These are phyloP conservation scores for Hyles euphorbiae DNA, from an alignment of 1,140 invertebrate genomes.

Conservation along the genomic window DNA sequence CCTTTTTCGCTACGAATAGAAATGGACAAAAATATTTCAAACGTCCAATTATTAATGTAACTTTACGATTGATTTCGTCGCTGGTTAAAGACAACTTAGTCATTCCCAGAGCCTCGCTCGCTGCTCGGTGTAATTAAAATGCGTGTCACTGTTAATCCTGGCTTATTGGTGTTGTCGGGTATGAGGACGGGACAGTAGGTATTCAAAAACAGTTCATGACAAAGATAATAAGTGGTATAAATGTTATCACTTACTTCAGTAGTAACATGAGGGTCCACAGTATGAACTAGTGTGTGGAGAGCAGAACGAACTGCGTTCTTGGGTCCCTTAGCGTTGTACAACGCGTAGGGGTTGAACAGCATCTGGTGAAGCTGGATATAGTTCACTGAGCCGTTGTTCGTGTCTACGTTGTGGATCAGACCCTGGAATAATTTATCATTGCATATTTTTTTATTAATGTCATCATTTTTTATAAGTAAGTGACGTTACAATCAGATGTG, in stretches of 20 bases:
- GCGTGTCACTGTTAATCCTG: too few species aligned
- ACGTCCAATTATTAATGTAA: too few species aligned
- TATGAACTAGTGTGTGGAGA: slow-evolving; percentile 80
- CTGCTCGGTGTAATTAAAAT: too few species aligned
- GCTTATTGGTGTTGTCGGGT: too few species aligned
- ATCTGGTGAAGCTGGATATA: slow-evolving; percentile 86
- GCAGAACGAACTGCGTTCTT: slow-evolving; percentile 79
- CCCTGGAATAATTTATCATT: slow-evolving; percentile 40
- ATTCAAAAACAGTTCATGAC: too few species aligned
- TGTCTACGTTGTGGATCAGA: slow-evolving; percentile 81
- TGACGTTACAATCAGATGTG: too few species aligned
- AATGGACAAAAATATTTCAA: too few species aligned
- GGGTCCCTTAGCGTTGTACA: slow-evolving; percentile 80
- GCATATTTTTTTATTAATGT: background rate
- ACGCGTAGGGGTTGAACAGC: slow-evolving; percentile 87
- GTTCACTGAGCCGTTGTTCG: slow-evolving; percentile 77
- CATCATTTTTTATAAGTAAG: background rate
- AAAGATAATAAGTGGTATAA: background rate
- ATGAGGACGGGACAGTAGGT: too few species aligned
- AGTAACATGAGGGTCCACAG: slow-evolving; percentile 82
- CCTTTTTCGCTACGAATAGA: too few species aligned
- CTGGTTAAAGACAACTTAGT: too few species aligned
- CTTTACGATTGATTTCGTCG: too few species aligned
- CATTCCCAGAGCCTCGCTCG: too few species aligned
- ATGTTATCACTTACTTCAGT: slow-evolving; percentile 74